phyloP scores from a whole-genome alignment of 2,888 invertebrate species.

The Brenthis daphne region DNA sequence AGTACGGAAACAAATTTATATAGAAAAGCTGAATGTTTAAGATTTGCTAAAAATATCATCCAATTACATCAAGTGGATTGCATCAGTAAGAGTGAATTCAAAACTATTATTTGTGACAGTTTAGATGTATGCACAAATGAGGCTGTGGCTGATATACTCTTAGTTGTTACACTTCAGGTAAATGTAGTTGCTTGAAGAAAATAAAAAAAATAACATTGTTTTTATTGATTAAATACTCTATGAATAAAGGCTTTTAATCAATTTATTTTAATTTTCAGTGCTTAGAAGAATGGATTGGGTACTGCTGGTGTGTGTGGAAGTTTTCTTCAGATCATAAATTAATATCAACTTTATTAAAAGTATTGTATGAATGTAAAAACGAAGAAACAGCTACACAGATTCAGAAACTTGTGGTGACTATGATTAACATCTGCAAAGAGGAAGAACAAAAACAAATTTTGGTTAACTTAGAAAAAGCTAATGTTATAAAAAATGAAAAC shows the following conservation, averaged over 20 bases:
- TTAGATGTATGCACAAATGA: slow-evolving; percentile 61
- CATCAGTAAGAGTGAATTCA: slow-evolving; percentile 55
- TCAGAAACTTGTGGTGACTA: slow-evolving; percentile 55
- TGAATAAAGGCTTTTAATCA: neutral
- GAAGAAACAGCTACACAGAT: slow-evolving; percentile 49
- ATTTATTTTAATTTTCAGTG: slow-evolving; percentile 54
- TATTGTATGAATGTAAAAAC: slow-evolving; percentile 57
- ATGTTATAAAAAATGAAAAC: slow-evolving; percentile 44
- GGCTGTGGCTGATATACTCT: slow-evolving; percentile 57
- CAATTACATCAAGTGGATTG: slow-evolving; percentile 60
- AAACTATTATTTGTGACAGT: slow-evolving; percentile 59
- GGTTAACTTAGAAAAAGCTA: slow-evolving; percentile 46
- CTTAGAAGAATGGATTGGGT: slow-evolving; percentile 62
- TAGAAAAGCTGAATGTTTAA: slow-evolving; percentile 59
- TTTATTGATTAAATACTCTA: no score
- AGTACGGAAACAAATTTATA: slow-evolving; percentile 63
- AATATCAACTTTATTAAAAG: slow-evolving; percentile 61
- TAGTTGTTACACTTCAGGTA: slow-evolving; percentile 62
- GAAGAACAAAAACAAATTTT: slow-evolving; percentile 54
- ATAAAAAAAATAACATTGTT: no score
- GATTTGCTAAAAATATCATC: slow-evolving; percentile 57
- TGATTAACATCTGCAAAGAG: slow-evolving; percentile 54
- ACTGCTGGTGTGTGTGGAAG: slow-evolving; percentile 70
- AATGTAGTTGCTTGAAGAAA: neutral
- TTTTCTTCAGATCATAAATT: slow-evolving; percentile 56